Evolutionary conservation across 2,888 invertebrate species (phyloP), one percentile per base, ranked within the genome.

Genomic region (Volucella inanis): DNA sequence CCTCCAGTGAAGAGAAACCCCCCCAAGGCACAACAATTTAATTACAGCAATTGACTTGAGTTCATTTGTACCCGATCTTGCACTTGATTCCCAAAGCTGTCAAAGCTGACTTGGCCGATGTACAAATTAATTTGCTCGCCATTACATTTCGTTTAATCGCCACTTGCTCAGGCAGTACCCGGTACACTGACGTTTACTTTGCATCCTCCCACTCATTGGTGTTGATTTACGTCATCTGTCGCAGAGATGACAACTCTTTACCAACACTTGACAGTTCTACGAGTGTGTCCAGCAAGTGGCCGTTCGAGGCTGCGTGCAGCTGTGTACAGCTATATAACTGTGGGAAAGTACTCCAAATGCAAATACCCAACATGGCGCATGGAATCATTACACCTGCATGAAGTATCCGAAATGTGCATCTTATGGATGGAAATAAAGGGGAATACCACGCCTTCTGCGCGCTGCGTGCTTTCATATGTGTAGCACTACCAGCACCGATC

Each of bases 31-130:
- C n/a, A 38, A 9, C 11, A 22, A 77, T 70, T 77, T 77, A 77
- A 77, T 77, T 77, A 70, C 77, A 77, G 68, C 70, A 78, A 78
- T 78, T 78, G 77, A 78, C 70, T 78, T 70, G 77, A 70, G 77
- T 71, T 62, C 77, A 62, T 78, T 71, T 55, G 62, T 54, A 55
- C 62, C 49, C 70, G 77, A 70, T 62, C 77, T 77, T 77, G 77
- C 77, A 77, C 77, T 77, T 77, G 77, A 62, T 77, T 77, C 77
- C 77, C 77, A 62, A 77, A 77, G 70, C 71, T 80, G 80, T 80
- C 80, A 80, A n/a, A 68, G 45, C 80, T 54, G 68, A 55, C 68
- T 39, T 68, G 55, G 31, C 80, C 80, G 75, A 80, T 75, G 75
- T 75, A 80, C 68, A 62, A 80, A 80, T 80, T 75, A 80, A 80